Conservation (phyloP, 2,888 invertebrate species). For the Rhamphomyia laevipes region DNA sequence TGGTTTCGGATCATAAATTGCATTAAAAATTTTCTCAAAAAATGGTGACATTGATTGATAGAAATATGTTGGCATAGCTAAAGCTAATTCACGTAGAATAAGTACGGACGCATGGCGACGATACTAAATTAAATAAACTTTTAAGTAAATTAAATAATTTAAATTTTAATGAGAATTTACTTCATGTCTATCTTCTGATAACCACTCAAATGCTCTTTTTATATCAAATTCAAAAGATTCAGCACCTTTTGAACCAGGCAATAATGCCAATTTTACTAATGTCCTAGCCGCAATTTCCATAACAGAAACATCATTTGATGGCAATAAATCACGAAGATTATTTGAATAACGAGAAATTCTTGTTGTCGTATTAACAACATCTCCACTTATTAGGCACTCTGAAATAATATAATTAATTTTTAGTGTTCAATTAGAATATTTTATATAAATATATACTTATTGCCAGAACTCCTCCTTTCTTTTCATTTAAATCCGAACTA, state of each 20-base stretch:
- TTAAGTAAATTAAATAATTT: neutral
- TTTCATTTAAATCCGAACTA: constrained; percentile 83
- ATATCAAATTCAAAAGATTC: constrained; percentile 98
- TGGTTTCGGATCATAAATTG: constrained; percentile 82
- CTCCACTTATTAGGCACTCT: constrained; percentile 89
- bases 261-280: constrained; percentile 81
- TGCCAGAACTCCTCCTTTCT: constrained; percentile 89
- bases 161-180: constrained; percentile 23
- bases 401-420: constrained; percentile 23
- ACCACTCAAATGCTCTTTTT: constrained; percentile 90
- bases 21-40: constrained; percentile 87
- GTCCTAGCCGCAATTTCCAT: constrained; percentile 96
- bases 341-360: constrained; percentile 87
- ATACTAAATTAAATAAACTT: constrained; percentile 39
- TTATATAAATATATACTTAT: constrained; percentile 55
- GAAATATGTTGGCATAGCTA: constrained; percentile 94
- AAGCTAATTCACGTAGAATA: constrained; percentile 83
- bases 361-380: constrained; percentile 83
- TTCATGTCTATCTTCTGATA: constrained; percentile 81
- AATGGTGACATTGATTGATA: constrained; percentile 88
- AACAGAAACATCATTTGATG: constrained; percentile 81
- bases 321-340: constrained; percentile 77
- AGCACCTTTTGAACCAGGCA: constrained; percentile 85
- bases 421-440: neutral
- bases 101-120: constrained; percentile 87